Percentiles rank a stretch among this genome's conserved stretches.
Conservation (phyloP, 2,797 vertebrate genomes). For the Rallus crepitans region DNA sequence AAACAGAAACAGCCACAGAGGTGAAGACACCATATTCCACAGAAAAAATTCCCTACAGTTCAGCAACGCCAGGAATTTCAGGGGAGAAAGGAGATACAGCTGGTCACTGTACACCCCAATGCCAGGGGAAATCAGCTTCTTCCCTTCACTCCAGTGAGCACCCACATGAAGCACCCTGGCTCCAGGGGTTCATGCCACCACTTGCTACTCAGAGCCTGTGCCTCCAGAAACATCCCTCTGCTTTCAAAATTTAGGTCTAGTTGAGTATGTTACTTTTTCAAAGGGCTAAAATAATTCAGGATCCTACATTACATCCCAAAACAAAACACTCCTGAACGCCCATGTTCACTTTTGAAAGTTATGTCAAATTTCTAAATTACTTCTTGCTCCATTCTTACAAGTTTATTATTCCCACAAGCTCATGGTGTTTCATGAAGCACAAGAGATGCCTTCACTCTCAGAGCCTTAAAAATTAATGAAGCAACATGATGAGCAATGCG, state of each 20-base stretch:
- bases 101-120: neutral
- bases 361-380: neutral
- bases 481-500: neutral
- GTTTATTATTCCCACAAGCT: neutral
- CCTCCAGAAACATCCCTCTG: neutral
- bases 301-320: neutral
- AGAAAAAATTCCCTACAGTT: neutral
- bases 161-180: neutral
- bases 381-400: neutral
- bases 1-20: neutral
- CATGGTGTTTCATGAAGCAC: neutral
- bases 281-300: neutral
- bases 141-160: neutral
- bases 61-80: neutral
- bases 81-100: neutral
- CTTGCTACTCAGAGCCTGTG: neutral
- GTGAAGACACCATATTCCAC: neutral
- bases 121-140: neutral
- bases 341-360: neutral
- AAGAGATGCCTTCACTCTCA: neutral
- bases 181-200: neutral
- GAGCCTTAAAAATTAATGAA: neutral
- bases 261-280: neutral
- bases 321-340: neutral
- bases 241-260: neutral